phyloP scores from a whole-genome alignment of 2,888 invertebrate genomes.

The Formica aserva region DNA sequence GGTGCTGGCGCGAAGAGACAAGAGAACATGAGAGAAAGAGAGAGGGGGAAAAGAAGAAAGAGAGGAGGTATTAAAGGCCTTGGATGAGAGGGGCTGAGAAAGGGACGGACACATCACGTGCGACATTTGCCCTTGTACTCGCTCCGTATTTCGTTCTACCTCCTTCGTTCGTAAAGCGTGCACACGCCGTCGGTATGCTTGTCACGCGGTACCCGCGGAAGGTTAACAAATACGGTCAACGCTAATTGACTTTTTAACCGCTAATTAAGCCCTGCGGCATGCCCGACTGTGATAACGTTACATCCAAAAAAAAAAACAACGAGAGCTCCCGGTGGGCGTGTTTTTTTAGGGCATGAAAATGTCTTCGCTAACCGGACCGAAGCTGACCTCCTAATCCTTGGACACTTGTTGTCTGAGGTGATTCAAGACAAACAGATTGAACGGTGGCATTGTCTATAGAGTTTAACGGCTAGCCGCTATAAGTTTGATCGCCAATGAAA shows the following conservation, averaged over 20 bases:
- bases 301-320: constrained; percentile 28
- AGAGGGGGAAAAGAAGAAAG: constrained; percentile 1
- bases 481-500: constrained; percentile 55
- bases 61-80: not conserved
- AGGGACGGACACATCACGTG: constrained; percentile 49
- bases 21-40: constrained; percentile 7
- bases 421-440: constrained; percentile 59
- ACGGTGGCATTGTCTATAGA: constrained; percentile 50
- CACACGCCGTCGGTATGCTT: constrained; percentile 68
- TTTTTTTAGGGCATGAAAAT: constrained; percentile 41
- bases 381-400: constrained; percentile 50
- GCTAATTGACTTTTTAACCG: constrained; percentile 82
- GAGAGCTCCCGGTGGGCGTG: not conserved
- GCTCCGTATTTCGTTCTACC: constrained; percentile 52
- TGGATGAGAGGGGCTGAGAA: constrained; percentile 18
- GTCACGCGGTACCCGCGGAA: constrained; percentile 74
- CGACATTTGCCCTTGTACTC: constrained; percentile 65
- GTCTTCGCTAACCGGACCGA: constrained; percentile 21
- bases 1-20: constrained; percentile 28
- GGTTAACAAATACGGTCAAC: constrained; percentile 80
- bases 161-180: constrained; percentile 46
- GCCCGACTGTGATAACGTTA: constrained; percentile 68
- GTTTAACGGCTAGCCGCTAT: constrained; percentile 48
- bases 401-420: constrained; percentile 54
- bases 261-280: constrained; percentile 77